A percentile compares a stretch with the other conserved stretches of the same genome.
These are phyloP conservation scores for Eurystomus glaucurus DNA, from an alignment of 2,797 vertebrate genomes.

Conservation along the genomic window DNA sequence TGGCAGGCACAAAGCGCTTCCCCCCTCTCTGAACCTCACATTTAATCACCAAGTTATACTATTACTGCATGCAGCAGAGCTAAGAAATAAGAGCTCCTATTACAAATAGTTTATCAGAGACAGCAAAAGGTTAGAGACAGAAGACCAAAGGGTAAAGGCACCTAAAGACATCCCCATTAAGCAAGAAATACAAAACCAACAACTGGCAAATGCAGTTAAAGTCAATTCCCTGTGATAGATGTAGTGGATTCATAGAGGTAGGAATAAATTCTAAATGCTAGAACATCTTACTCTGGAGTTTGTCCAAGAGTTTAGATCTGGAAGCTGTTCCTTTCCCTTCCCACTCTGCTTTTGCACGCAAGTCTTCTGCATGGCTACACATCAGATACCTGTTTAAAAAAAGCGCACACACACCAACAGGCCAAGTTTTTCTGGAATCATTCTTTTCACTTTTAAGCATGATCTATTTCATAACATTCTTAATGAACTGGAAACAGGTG, in stretches of 20 bases:
- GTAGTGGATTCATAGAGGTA: neutral
- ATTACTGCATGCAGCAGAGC: neutral
- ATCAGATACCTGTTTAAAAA: slow-evolving; percentile 92
- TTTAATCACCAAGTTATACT: neutral
- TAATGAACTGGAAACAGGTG: neutral
- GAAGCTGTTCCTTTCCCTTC: slow-evolving; percentile 97
- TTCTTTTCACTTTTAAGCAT: neutral
- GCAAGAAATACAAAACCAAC: neutral
- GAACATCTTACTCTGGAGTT: slow-evolving; percentile 94
- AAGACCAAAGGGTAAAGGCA: neutral
- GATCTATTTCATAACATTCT: neutral
- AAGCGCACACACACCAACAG: slow-evolving; percentile 47
- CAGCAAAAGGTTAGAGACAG: neutral
- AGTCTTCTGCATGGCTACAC: slow-evolving; percentile 98
- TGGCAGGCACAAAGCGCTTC: neutral
- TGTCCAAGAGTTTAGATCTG: slow-evolving; percentile 95
- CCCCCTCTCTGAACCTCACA: neutral
- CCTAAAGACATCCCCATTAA: neutral
- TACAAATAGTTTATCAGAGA: neutral
- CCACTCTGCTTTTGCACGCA: slow-evolving; percentile 98
- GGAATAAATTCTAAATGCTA: slow-evolving; percentile 18
- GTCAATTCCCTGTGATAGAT: neutral
- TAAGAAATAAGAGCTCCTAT: neutral
- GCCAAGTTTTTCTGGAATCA: slow-evolving; percentile 34
- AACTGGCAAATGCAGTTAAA: neutral